Percentiles rank a stretch among this genome's conserved stretches.
Evolutionary conservation across 2,113 vertebrate species (phyloP).

Genomic region (Entosphenus tridentatus): DNA sequence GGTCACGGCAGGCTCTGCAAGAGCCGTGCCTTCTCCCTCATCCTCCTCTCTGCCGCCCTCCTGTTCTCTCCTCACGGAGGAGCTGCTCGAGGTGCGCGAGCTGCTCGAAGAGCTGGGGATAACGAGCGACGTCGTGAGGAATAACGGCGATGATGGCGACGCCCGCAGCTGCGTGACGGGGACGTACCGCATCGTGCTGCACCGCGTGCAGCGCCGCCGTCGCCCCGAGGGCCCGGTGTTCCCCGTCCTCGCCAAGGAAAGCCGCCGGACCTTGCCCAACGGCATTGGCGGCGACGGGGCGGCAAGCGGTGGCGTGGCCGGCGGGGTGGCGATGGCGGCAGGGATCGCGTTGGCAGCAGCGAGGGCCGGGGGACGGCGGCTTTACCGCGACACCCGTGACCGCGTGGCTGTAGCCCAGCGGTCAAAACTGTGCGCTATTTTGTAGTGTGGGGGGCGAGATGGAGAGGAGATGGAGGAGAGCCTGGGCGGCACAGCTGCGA

Average conservation of each 20-base stretch:
- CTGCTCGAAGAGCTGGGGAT: constrained; percentile 49
- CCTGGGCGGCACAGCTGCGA: too few species aligned
- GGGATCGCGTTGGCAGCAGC: neutral
- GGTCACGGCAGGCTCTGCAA: too few species aligned
- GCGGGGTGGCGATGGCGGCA: neutral
- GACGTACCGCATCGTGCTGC: constrained; percentile 62
- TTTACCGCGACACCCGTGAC: neutral
- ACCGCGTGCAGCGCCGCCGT: constrained; percentile 46
- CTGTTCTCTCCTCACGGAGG: constrained; percentile 26
- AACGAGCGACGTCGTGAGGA: constrained; percentile 15
- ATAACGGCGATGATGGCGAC: constrained; percentile 48
- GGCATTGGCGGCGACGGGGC: neutral
- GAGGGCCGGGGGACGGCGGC: neutral
- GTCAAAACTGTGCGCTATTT: constrained; percentile 6
- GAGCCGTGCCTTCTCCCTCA: too few species aligned
- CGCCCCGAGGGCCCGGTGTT: constrained; percentile 25
- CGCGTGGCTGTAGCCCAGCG: neutral
- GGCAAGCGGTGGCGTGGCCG: neutral
- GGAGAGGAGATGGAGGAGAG: too few species aligned
- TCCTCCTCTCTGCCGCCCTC: too few species aligned
- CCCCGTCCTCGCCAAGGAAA: neutral
- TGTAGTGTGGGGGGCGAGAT: neutral
- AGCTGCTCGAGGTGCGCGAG: constrained; percentile 47
- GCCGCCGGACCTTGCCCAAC: neutral
- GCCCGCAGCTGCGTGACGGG: constrained; percentile 64